phyloP scores from a whole-genome alignment of 2,888 invertebrate species.

The Drosophila mayaguana region DNA sequence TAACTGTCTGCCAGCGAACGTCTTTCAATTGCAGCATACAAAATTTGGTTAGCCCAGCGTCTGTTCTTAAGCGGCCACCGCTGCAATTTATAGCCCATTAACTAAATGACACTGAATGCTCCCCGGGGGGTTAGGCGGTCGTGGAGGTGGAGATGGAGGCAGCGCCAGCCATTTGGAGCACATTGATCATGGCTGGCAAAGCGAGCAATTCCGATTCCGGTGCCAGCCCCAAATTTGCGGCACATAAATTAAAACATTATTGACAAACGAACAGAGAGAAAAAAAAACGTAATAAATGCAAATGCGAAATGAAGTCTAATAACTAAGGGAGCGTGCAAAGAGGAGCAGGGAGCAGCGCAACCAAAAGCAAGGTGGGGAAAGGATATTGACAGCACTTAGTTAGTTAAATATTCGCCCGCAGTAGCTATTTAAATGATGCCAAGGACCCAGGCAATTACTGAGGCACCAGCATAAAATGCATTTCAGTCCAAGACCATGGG shows the following conservation, averaged over 20 bases:
- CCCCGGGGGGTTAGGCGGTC: constrained; percentile 53
- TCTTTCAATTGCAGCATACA: constrained; percentile 39
- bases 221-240: constrained; percentile 50
- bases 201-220: constrained; percentile 43
- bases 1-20: constrained; percentile 5
- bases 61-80: constrained; percentile 16
- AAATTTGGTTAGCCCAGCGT: constrained; percentile 38
- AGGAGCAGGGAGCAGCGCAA: not conserved
- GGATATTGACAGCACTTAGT: constrained; percentile 66
- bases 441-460: constrained; percentile 60
- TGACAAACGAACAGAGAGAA: not conserved
- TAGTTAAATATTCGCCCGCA: constrained; percentile 73
- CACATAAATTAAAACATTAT: constrained; percentile 76
- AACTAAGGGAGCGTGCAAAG: not conserved
- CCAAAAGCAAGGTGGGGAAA: not conserved
- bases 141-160: constrained; percentile 7
- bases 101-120: constrained; percentile 74
- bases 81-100: constrained; percentile 73
- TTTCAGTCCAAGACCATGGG: constrained; percentile 49
- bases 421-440: constrained; percentile 77
- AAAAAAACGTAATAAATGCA: constrained; percentile 53
- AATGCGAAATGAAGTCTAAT: constrained; percentile 41
- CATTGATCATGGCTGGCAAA: constrained; percentile 34
- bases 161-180: constrained; percentile 17
- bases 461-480: constrained; percentile 68